Base-by-base conservation (phyloP, 2,888 invertebrate species). In the Cabera pusaria region DNA sequence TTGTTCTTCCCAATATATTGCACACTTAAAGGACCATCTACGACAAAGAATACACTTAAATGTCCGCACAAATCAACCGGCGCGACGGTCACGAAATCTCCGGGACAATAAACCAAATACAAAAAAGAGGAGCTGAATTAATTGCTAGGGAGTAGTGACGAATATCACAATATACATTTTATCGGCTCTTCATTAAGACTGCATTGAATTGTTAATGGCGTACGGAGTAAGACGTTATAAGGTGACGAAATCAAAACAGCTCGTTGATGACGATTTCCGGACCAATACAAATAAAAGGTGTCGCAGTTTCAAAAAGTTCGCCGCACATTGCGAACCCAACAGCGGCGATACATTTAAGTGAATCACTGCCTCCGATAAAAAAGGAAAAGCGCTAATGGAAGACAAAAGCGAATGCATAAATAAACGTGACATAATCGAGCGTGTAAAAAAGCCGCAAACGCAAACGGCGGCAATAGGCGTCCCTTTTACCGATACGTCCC, bases 171-270 rank as follows among this genome's bases (percentile, higher is more conserved):
- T 86, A 82, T 81, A 84, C 77, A 81, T 85, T 81, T 86, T 86
- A 85, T 86, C 83, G 65, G 71, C 69, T 84, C 79, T 77, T 84
- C 82, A 87, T 86, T 86, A 84, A 77, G 82, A 68, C 61, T 55
- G 75, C 56, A 85, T 82, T 86, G 86, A 82, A 83, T 76, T 76
- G 77, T 86, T 85, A 86, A 87, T 86, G 85, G 64, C 69, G 72
- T 70, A 66, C 65, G 56, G 56, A 71, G 61, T 67, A 71, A 69
- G 71, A 73, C 67, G 60, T 80, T 83, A 77, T 79, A 74, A 76
- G 69, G 83, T 74, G 86, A 64, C 70, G 86, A 86, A 68, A 79
- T 63, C 53, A 64, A 73, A 81, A 81, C 73, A 71, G 56, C 72
- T 69, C 68, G 73, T 63, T 64, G 74, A 77, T 55, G 66, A 55